Percentiles rank a stretch among this genome's conserved stretches.
Evolutionary conservation across 2,113 vertebrate species (phyloP).

Genomic region (Sebastes fasciatus): DNA sequence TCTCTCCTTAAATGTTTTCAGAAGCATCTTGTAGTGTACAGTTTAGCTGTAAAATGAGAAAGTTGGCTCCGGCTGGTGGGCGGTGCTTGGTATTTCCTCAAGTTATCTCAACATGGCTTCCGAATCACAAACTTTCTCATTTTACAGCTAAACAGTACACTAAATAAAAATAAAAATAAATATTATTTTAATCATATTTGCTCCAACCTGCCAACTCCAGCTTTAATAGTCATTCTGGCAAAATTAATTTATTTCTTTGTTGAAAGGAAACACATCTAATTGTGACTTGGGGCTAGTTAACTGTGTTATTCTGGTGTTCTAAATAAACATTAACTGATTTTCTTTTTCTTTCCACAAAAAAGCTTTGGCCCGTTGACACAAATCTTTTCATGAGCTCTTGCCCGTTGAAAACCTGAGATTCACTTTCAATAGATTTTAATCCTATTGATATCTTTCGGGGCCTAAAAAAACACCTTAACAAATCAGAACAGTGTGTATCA

Average conservation of each 20-base stretch:
- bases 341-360: background rate
- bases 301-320: background rate
- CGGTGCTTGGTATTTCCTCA: no score
- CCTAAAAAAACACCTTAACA: constrained; percentile 32
- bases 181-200: no score
- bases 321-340: background rate
- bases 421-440: constrained; percentile 42
- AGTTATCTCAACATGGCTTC: no score
- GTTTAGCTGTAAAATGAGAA: no score
- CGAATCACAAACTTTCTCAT: no score
- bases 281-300: background rate
- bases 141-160: no score
- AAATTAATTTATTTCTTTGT: constrained; percentile 1
- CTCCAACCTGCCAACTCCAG: no score
- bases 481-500: constrained; percentile 50
- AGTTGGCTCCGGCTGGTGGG: no score
- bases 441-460: constrained; percentile 12
- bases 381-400: constrained; percentile 12
- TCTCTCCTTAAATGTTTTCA: no score
- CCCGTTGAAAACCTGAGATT: constrained; percentile 20
- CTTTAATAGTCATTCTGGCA: background rate
- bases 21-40: no score
- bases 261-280: background rate
- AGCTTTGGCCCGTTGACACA: background rate
- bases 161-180: no score